Conservation (phyloP, 2,888 invertebrate genomes). For the Drosophila kokeensis region DNA sequence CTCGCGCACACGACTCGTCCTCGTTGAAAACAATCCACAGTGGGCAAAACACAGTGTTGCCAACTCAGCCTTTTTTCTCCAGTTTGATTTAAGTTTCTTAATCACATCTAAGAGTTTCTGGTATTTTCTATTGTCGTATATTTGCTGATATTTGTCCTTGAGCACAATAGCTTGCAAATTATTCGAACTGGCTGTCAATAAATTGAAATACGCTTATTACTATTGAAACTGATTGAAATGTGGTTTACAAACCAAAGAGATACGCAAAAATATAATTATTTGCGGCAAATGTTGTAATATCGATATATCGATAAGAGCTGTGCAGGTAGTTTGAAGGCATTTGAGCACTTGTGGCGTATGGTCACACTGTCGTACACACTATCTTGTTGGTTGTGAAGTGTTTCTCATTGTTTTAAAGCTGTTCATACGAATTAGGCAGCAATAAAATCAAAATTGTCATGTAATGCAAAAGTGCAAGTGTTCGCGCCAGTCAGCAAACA, state of each 20-base stretch:
- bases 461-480: conserved; percentile 57
- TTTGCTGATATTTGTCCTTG: conserved; percentile 31
- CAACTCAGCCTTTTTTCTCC: conserved; percentile 38
- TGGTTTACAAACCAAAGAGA: neutral
- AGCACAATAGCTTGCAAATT: neutral
- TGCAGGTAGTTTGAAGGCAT: conserved; percentile 8
- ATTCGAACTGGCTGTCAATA: neutral
- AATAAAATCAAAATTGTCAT: conserved; percentile 44
- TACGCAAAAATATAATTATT: neutral
- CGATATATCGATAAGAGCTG: conserved; percentile 46
- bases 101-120: conserved; percentile 22
- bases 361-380: conserved; percentile 43
- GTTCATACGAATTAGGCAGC: conserved; percentile 56
- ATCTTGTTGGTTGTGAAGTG: conserved; percentile 61
- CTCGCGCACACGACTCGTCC: conserved; percentile 57
- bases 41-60: conserved; percentile 49
- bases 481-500: conserved; percentile 39
- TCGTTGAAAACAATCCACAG: conserved; percentile 64
- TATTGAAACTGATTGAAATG: neutral
- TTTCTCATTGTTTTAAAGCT: conserved; percentile 61
- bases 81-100: conserved; percentile 43
- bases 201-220: neutral
- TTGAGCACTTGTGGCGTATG: conserved; percentile 22
- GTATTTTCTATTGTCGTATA: conserved; percentile 42
- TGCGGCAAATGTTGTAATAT: conserved; percentile 7